Percentiles rank a stretch among this genome's conserved stretches.
phyloP scores from a whole-genome alignment of 2,113 vertebrate species.

The Herpailurus yagouaroundi region DNA sequence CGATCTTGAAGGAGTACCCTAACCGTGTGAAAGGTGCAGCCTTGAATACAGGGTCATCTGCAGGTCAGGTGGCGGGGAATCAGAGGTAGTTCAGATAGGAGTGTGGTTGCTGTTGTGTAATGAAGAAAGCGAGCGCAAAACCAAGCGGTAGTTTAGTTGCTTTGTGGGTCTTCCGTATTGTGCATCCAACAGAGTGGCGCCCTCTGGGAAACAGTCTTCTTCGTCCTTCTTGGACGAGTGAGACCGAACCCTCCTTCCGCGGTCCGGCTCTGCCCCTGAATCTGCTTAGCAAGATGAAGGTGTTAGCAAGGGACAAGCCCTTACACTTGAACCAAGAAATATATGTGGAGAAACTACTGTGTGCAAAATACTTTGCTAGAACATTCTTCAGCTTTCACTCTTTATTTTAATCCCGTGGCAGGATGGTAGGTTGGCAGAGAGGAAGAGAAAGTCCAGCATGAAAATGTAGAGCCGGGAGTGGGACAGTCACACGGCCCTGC shows the following conservation, averaged over 20 bases:
- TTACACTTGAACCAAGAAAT: background rate
- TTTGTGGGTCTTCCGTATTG: background rate
- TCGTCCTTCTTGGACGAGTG: background rate
- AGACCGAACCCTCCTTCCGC: background rate
- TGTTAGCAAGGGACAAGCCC: background rate
- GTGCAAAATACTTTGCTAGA: background rate
- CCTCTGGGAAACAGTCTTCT: background rate
- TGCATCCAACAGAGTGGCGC: background rate
- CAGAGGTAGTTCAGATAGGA: background rate
- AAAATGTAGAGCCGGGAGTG: background rate
- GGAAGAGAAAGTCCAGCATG: no score
- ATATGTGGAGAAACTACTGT: background rate
- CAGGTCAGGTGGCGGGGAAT: slow-evolving; percentile 8
- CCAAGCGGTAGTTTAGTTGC: background rate
- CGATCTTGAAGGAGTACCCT: slow-evolving; percentile 45
- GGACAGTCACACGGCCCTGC: background rate
- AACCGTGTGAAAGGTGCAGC: background rate
- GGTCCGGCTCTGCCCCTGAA: background rate
- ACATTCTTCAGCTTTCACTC: background rate
- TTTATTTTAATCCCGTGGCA: background rate
- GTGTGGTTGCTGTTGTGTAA: background rate
- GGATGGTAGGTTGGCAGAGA: background rate
- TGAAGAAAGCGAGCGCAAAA: background rate
- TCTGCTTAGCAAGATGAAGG: background rate
- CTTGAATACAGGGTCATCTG: slow-evolving; percentile 5